Conservation (phyloP, 1,140 invertebrate genomes). For the Drosophila navojoa region DNA sequence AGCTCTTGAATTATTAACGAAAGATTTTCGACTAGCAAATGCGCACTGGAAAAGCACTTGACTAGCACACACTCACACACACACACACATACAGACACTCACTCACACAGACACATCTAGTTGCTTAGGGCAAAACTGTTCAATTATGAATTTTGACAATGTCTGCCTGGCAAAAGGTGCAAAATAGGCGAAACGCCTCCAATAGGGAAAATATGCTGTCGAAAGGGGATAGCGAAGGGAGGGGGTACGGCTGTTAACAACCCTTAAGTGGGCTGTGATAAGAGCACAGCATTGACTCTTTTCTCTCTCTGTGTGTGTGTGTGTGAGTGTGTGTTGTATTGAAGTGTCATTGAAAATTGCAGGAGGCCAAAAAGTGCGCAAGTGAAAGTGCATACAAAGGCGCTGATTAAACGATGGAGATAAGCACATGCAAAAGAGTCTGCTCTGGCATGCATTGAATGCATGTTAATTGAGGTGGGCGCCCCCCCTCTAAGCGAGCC, state of each 20-base stretch:
- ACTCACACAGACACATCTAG: constrained; percentile 26
- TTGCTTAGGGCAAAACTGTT: constrained; percentile 57
- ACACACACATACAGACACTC: constrained; percentile 11
- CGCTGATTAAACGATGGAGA: constrained; percentile 67
- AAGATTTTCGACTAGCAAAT: constrained; percentile 76
- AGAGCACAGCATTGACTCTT: constrained; percentile 15
- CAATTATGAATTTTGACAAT: constrained; percentile 82
- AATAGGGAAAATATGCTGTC: constrained; percentile 2
- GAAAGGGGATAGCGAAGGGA: not conserved
- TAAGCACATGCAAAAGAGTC: constrained; percentile 23
- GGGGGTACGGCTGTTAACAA: constrained; percentile 44
- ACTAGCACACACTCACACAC: constrained; percentile 33
- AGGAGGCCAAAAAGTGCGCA: constrained; percentile 51
- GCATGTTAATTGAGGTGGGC: constrained; percentile 48
- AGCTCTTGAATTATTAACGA: constrained; percentile 81
- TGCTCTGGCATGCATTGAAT: constrained; percentile 40
- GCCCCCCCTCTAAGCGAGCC: too few relatives aligned
- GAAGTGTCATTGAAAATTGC: constrained; percentile 66
- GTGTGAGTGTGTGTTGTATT: constrained; percentile 13
- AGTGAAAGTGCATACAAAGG: constrained; percentile 74
- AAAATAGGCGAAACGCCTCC: constrained; percentile 66
- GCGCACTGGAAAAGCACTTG: constrained; percentile 69
- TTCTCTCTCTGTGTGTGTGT: constrained; percentile 14
- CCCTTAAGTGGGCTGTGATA: constrained; percentile 51
- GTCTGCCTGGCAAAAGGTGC: constrained; percentile 65